phyloP scores from a whole-genome alignment of 2,797 vertebrate genomes.

The Gambelia wislizenii region DNA sequence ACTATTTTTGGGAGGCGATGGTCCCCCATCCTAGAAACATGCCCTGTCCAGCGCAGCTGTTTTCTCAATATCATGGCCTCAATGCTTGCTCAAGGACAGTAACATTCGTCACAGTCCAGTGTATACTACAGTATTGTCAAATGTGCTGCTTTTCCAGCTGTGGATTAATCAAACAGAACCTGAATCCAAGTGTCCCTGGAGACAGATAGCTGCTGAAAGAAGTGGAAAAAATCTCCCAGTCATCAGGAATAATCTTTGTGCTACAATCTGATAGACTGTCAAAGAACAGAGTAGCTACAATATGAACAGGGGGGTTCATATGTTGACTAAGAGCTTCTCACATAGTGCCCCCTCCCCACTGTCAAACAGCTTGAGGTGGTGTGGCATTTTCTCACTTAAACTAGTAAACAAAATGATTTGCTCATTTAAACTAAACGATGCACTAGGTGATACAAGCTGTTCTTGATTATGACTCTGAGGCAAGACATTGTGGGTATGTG shows the following conservation, averaged over 20 bases:
- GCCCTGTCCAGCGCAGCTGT: no score
- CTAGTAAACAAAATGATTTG: not conserved
- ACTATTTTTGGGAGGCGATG: no score
- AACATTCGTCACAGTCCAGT: no score
- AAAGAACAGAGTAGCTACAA: not conserved
- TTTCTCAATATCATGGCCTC: no score
- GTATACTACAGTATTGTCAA: no score
- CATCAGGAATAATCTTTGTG: no score
- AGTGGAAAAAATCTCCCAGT: no score
- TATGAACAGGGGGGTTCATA: no score
- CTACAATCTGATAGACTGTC: no score
- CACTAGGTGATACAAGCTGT: not conserved
- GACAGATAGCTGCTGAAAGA: not conserved
- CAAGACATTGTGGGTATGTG: not conserved
- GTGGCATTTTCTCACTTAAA: not conserved
- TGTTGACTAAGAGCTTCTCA: not conserved
- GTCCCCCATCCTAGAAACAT: no score
- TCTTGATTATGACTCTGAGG: not conserved
- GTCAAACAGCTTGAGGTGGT: not conserved
- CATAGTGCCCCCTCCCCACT: not conserved
- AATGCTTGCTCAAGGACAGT: no score
- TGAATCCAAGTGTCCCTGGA: no score
- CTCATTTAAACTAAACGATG: not conserved
- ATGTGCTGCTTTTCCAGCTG: not conserved
- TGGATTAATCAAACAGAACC: not conserved